Evolutionary conservation across 2,888 invertebrate genomes (phyloP).

Genomic region (Hermaeophaga mercurialis): DNA sequence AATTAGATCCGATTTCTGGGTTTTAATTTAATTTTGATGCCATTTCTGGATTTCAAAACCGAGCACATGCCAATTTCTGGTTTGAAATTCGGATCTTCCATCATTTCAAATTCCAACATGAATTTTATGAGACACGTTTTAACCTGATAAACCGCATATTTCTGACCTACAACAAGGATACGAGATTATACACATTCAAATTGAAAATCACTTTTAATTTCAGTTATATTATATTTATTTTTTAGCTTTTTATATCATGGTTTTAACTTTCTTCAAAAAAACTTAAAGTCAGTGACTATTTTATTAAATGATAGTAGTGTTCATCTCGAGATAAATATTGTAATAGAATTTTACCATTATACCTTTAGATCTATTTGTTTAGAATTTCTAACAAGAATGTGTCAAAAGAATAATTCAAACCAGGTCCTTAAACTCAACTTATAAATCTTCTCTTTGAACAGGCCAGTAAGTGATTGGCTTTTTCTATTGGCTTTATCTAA

Average conservation of each 20-base stretch:
- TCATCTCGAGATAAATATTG: too few relatives aligned
- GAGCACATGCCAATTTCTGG: constrained; percentile 46
- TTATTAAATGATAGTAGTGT: too few relatives aligned
- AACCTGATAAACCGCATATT: constrained; percentile 70
- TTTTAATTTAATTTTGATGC: constrained; percentile 42
- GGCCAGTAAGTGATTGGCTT: not conserved
- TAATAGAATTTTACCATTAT: too few relatives aligned
- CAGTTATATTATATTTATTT: too few relatives aligned
- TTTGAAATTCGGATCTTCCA: constrained; percentile 36
- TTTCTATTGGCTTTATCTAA: not conserved
- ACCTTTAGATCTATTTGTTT: too few relatives aligned
- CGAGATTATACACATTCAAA: too few relatives aligned
- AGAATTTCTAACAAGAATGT: too few relatives aligned
- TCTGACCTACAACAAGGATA: constrained; percentile 65
- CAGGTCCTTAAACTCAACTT: not conserved
- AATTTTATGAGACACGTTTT: constrained; percentile 64
- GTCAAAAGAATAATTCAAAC: too few relatives aligned
- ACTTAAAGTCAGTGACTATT: too few relatives aligned
- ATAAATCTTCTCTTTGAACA: not conserved
- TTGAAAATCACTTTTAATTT: too few relatives aligned
- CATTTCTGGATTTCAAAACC: constrained; percentile 46
- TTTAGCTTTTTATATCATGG: too few relatives aligned
- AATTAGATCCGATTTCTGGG: constrained; percentile 14
- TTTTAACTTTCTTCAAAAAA: too few relatives aligned
- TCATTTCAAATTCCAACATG: constrained; percentile 60